Percentiles rank a stretch among this genome's conserved stretches.
phyloP scores from a whole-genome alignment of 2,888 invertebrate genomes.

The Rutpela maculata region DNA sequence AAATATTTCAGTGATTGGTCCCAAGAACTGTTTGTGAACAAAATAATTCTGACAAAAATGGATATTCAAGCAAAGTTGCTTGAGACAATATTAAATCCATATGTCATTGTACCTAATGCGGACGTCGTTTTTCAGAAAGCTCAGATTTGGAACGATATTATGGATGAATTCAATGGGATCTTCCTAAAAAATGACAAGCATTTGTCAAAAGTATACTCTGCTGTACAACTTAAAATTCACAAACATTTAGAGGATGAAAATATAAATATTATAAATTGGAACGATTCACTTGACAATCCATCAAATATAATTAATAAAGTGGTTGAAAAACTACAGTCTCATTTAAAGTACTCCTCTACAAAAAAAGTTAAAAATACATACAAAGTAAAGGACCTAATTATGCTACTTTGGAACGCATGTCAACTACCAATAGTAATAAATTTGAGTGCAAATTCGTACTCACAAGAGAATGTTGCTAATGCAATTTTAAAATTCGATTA shows the following conservation, averaged over 20 bases:
- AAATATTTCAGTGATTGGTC: not conserved
- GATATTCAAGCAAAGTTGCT: not conserved
- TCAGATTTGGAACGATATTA: slow-evolving; percentile 3
- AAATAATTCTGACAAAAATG: not conserved
- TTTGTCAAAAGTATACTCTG: not conserved
- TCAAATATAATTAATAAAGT: not conserved
- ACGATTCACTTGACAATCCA: not conserved
- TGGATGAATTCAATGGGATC: not conserved
- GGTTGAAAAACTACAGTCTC: not conserved
- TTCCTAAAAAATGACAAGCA: not conserved
- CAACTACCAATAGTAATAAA: not conserved
- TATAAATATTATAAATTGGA: not conserved
- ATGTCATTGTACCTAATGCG: not conserved
- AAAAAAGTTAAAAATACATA: not conserved
- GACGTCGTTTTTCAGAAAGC: not conserved
- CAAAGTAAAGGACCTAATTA: not conserved
- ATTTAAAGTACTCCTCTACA: not conserved
- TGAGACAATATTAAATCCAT: not conserved
- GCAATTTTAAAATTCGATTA: not conserved
- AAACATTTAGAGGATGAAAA: not conserved
- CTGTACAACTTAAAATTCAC: not conserved
- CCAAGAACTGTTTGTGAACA: not conserved
- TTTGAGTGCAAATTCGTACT: not conserved
- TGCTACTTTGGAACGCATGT: not conserved
- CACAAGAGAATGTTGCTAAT: not conserved